These are phyloP conservation scores for Oryzias celebensis DNA, from an alignment of 2,113 vertebrate genomes.

Conservation along the genomic window DNA sequence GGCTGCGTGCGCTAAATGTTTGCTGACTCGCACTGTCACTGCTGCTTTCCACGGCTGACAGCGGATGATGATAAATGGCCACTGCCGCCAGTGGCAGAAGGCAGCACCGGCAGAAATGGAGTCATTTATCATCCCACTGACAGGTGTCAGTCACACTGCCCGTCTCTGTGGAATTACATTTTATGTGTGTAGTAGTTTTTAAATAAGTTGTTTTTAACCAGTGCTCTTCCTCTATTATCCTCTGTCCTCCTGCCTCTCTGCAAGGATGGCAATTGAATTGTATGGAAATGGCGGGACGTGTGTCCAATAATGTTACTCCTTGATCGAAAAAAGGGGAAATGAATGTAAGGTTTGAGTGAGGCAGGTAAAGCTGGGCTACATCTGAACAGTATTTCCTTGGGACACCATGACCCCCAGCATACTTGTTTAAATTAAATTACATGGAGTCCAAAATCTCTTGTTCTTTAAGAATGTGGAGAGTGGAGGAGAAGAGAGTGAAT, in stretches of 20 bases:
- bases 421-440: slow-evolving; percentile 93
- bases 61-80: slow-evolving; percentile 99
- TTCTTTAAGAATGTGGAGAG: slow-evolving; percentile 75
- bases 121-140: slow-evolving; percentile 99
- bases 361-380: slow-evolving; percentile 32
- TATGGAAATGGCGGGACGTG: slow-evolving; percentile 86
- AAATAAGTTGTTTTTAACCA: slow-evolving; percentile 98
- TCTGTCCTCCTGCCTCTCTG: slow-evolving; percentile 41
- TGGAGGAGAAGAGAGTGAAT: slow-evolving; percentile 41
- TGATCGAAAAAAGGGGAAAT: slow-evolving; percentile 79
- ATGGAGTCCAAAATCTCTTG: slow-evolving; percentile 79
- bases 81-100: slow-evolving; percentile 96
- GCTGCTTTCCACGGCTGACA: slow-evolving; percentile 97
- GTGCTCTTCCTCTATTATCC: slow-evolving; percentile 82
- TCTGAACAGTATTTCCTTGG: slow-evolving; percentile 81
- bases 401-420: slow-evolving; percentile 84
- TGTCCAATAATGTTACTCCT: slow-evolving; percentile 64
- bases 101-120: slow-evolving; percentile 99
- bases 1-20: slow-evolving; percentile 99
- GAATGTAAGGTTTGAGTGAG: slow-evolving; percentile 84
- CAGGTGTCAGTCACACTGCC: slow-evolving; percentile 98
- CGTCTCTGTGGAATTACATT: slow-evolving; percentile 92
- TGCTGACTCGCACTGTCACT: slow-evolving; percentile 99
- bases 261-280: slow-evolving; percentile 91
- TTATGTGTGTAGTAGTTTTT: slow-evolving; percentile 90